Evolutionary conservation across 2,797 vertebrate genomes (phyloP).

Genomic region (Forpus xanthops): DNA sequence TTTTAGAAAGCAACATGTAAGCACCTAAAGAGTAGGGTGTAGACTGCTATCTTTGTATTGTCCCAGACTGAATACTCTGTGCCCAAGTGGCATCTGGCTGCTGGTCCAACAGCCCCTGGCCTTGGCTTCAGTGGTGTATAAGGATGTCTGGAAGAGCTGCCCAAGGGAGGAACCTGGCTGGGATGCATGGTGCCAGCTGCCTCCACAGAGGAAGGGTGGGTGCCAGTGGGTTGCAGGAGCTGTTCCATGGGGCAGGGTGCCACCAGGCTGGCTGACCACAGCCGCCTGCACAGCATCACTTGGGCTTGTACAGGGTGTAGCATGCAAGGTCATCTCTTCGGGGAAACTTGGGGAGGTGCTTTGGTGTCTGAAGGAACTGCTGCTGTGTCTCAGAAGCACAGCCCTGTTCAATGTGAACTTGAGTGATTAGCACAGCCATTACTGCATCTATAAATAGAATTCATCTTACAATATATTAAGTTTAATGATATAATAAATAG

Average conservation of each 20-base stretch:
- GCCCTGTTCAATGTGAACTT: slow-evolving; percentile 22
- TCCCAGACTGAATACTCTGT: background rate
- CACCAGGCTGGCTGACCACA: background rate
- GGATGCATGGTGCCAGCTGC: background rate
- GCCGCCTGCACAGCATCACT: accelerated
- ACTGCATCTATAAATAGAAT: slow-evolving; percentile 57
- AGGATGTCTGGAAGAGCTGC: background rate
- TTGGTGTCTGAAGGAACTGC: background rate
- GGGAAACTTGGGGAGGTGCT: background rate
- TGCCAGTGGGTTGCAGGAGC: background rate
- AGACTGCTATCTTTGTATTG: background rate
- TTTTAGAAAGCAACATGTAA: background rate
- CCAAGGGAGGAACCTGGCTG: background rate
- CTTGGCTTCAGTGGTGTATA: background rate
- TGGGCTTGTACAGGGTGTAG: background rate
- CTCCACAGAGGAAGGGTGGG: background rate
- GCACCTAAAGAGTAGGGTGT: background rate
- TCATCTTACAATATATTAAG: slow-evolving; percentile 53
- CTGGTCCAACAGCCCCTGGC: background rate
- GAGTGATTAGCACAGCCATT: slow-evolving; percentile 40
- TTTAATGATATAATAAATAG: slow-evolving; percentile 70
- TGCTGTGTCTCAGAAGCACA: background rate
- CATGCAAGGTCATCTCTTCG: background rate
- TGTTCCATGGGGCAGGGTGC: background rate
- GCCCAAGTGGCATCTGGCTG: background rate